Evolutionary conservation across 2,797 vertebrate species (phyloP).

Genomic region (Gallinago stenura): DNA sequence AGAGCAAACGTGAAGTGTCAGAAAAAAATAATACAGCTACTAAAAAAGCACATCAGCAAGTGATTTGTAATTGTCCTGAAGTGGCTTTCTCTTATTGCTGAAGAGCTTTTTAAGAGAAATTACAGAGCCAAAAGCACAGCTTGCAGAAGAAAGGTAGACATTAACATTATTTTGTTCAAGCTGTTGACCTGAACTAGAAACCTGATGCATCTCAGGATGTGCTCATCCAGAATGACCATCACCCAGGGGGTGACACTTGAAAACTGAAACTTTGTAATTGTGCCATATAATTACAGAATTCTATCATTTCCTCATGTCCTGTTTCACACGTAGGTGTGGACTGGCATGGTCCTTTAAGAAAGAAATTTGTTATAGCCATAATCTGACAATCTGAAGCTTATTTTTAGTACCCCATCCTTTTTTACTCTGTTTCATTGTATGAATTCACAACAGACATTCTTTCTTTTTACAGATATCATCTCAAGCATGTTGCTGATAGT

Average conservation of each 20-base stretch:
- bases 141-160: background rate
- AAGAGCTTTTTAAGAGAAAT: constrained; percentile 8
- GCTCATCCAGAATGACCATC: background rate
- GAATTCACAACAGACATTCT: background rate
- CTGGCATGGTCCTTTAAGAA: background rate
- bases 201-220: background rate
- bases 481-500: background rate
- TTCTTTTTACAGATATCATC: background rate
- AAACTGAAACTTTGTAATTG: background rate
- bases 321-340: background rate
- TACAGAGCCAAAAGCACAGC: background rate
- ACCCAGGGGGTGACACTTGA: background rate
- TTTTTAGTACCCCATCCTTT: background rate
- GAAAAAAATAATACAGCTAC: background rate
- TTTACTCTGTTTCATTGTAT: background rate
- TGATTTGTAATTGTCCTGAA: constrained; percentile 7
- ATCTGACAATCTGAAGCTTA: background rate
- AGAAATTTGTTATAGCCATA: background rate
- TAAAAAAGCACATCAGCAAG: background rate
- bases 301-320: background rate
- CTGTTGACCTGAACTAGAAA: background rate
- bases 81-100: background rate
- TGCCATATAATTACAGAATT: background rate
- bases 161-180: background rate
- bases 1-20: background rate